phyloP scores from a whole-genome alignment of 1,140 invertebrate species.

The Druon quercuslanigerum region DNA sequence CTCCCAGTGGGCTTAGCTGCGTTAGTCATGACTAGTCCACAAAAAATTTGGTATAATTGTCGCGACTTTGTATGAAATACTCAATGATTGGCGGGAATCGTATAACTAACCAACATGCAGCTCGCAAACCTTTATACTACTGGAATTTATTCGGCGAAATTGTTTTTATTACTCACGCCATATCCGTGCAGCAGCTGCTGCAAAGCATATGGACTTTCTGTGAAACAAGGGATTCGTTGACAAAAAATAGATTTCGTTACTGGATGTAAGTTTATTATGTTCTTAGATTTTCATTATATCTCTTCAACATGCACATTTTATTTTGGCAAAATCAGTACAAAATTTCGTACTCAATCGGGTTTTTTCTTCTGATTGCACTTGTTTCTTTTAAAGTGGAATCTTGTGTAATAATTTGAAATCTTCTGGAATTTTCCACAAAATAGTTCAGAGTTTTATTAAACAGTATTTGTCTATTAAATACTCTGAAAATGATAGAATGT shows the following conservation, averaged over 20 bases:
- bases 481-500: too few species aligned
- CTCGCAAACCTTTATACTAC: neutral
- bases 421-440: too few species aligned
- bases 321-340: too few species aligned
- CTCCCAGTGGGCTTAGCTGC: neutral
- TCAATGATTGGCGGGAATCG: neutral
- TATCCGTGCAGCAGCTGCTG: conserved; percentile 27
- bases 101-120: conserved; percentile 7
- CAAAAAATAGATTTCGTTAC: conserved; percentile 13
- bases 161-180: conserved; percentile 24
- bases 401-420: too few species aligned
- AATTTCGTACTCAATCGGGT: too few species aligned
- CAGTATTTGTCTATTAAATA: too few species aligned
- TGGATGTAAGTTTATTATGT: neutral
- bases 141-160: conserved; percentile 22
- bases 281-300: too few species aligned
- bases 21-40: neutral
- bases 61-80: conserved; percentile 11
- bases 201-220: conserved; percentile 27
- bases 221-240: conserved; percentile 25
- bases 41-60: neutral
- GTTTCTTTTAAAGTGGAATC: too few species aligned
- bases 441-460: too few species aligned
- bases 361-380: too few species aligned
- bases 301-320: too few species aligned